Evolutionary conservation across 2,888 invertebrate genomes (phyloP).

Genomic region (Mechanitis messenoides): DNA sequence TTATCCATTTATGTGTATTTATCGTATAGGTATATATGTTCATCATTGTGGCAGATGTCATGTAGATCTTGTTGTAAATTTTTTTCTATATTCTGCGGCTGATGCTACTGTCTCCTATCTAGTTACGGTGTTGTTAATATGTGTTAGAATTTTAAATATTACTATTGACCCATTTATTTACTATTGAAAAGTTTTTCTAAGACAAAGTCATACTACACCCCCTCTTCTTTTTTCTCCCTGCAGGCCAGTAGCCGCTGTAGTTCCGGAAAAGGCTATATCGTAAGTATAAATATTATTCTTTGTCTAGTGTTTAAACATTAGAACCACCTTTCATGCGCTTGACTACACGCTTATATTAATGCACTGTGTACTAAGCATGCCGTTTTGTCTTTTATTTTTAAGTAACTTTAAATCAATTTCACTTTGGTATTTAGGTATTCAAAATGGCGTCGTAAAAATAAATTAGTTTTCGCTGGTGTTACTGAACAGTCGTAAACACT

Average conservation of each 20-base stretch:
- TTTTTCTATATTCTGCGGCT: slow-evolving; percentile 14
- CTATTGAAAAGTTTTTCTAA: slow-evolving; percentile 19
- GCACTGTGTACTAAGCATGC: slow-evolving; percentile 8
- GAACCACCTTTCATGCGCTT: slow-evolving; percentile 20
- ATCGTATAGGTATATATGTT: not conserved
- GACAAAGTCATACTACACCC: slow-evolving; percentile 68
- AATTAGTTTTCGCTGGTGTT: slow-evolving; percentile 6
- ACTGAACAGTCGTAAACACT: slow-evolving; percentile 16
- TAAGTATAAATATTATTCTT: slow-evolving; percentile 81
- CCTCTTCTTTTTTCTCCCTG: slow-evolving; percentile 77
- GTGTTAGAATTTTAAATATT: not conserved
- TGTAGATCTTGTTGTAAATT: slow-evolving; percentile 24
- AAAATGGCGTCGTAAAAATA: not conserved
- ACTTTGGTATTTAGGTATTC: no score
- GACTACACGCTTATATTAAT: slow-evolving; percentile 33
- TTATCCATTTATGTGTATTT: slow-evolving; percentile 19
- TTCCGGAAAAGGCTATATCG: slow-evolving; percentile 96
- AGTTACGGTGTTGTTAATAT: slow-evolving; percentile 6
- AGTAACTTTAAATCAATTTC: not conserved
- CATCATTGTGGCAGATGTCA: slow-evolving; percentile 10
- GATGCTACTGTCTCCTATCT: slow-evolving; percentile 12
- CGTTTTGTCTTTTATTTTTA: not conserved
- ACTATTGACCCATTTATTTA: not conserved
- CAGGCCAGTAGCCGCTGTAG: slow-evolving; percentile 95
- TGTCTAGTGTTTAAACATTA: slow-evolving; percentile 34